Base-by-base conservation (phyloP, 2,113 vertebrate species). In the Antigone vipio region DNA sequence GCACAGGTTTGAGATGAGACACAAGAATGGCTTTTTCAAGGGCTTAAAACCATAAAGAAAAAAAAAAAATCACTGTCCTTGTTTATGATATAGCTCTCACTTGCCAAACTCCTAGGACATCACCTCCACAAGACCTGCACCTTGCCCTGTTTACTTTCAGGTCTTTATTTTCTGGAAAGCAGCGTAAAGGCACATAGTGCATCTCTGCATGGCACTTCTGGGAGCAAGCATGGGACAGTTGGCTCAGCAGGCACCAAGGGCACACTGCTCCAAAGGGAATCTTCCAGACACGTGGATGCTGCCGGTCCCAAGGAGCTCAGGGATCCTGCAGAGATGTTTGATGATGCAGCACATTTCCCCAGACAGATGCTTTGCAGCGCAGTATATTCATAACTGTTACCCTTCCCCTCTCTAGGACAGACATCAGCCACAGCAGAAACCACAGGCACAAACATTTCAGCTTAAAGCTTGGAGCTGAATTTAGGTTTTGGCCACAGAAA, bases 221-320 rank as follows among this genome's bases (percentile, higher is more conserved):
- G 44, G 53, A 49, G 11, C 0, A 4, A 45, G 45, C 38, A 26
- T 0, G 2, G 52, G 42, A 45, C 0, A 1, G 58, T 5, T n/a
- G 26, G 30, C 55, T 34, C 76, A 26, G 78, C 12, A 58, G 24
- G 34, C 20, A 78, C 12, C 56, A 72, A 72, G 75, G 77, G 5
- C 62, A 79, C 3, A 0, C 13, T 16, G 34, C 17, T 71, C 81
- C 15, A 2, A 38, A 82, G 38, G 34, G 73, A 15, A 73, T 6
- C 0, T 0, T 27, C 35, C 38, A 40, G 63, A 20, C 44, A 60
- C 0, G 0, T 20, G 82, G 56, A 49, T 60, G 58, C 27, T 86
- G 75, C n/a, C 16, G 4, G 26, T 22, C 34, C 44, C 5, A 0
- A 44, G 67, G 69, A 62, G 24, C 15, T 22, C 3, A 1, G 21